These are phyloP conservation scores for Hemiscyllium ocellatum DNA, from an alignment of 2,113 vertebrate genomes.

Conservation along the genomic window DNA sequence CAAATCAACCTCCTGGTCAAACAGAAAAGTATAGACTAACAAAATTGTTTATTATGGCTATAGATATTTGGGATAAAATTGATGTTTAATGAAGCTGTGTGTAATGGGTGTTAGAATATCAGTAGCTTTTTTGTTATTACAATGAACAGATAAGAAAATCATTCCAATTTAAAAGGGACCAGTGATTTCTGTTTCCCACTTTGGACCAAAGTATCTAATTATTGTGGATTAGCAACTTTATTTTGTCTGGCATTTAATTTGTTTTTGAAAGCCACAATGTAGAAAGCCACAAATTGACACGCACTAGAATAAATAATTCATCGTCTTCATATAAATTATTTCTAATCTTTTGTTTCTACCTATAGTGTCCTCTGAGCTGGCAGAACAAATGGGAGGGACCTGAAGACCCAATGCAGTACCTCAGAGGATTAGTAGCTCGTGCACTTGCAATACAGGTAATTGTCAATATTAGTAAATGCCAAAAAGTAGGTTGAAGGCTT, in stretches of 20 bases:
- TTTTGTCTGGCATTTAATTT: neutral
- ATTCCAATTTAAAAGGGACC: neutral
- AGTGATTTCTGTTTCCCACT: neutral
- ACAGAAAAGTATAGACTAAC: neutral
- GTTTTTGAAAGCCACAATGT: neutral
- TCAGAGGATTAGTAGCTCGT: slow-evolving; percentile 76
- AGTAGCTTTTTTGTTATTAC: neutral
- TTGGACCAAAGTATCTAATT: neutral
- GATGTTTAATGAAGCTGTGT: neutral
- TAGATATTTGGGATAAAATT: neutral
- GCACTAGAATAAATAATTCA: neutral
- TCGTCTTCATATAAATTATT: neutral
- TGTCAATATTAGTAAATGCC: neutral
- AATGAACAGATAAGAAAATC: neutral
- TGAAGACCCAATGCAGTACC: slow-evolving; percentile 89
- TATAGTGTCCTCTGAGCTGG: slow-evolving; percentile 85
- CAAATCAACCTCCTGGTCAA: neutral
- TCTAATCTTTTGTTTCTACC: slow-evolving; percentile 43
- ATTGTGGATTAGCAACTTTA: neutral
- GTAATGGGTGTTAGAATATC: neutral
- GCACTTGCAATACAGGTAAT: slow-evolving; percentile 85
- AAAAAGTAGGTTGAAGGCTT: neutral
- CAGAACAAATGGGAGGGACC: slow-evolving; percentile 94
- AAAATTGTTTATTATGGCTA: neutral
- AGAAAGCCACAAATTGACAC: neutral